A percentile compares a stretch with the other conserved stretches of the same genome.
Evolutionary conservation across 2,797 vertebrate species (phyloP).

Genomic region (Paguma larvata): DNA sequence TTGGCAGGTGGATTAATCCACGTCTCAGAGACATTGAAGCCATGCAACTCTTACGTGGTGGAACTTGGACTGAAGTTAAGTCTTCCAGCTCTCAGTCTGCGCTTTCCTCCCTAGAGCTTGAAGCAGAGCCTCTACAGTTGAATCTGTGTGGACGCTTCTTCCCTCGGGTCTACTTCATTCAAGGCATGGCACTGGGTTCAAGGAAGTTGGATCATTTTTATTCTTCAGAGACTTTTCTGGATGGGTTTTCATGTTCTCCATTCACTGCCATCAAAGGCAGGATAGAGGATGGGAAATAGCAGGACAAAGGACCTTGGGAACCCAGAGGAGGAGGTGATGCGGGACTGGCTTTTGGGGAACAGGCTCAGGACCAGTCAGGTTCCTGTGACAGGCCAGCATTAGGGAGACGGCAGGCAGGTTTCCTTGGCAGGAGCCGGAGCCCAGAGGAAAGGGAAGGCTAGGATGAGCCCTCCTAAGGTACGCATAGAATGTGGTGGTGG

Average conservation of each 20-base stretch:
- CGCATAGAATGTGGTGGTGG: background rate
- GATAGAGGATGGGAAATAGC: background rate
- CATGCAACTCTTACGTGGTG: background rate
- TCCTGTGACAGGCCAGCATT: background rate
- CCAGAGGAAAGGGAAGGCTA: background rate
- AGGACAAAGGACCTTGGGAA: background rate
- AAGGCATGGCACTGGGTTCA: background rate
- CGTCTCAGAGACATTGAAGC: background rate
- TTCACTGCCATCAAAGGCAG: background rate
- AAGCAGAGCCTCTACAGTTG: background rate
- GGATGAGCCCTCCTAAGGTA: too few relatives aligned
- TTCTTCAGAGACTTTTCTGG: background rate
- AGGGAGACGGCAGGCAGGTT: background rate
- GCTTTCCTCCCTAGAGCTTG: background rate
- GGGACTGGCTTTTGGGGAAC: background rate
- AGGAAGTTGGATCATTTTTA: background rate
- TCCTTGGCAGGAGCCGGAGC: background rate
- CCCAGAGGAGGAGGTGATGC: background rate
- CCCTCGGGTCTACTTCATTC: background rate
- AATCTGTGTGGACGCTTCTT: rapidly evolving
- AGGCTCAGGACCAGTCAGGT: too few relatives aligned
- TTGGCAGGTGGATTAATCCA: background rate
- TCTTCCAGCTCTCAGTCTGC: background rate
- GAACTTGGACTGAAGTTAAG: background rate
- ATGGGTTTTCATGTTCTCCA: background rate